Conservation (phyloP, 1,140 invertebrate species). For the Drosophila fuyamai region DNA sequence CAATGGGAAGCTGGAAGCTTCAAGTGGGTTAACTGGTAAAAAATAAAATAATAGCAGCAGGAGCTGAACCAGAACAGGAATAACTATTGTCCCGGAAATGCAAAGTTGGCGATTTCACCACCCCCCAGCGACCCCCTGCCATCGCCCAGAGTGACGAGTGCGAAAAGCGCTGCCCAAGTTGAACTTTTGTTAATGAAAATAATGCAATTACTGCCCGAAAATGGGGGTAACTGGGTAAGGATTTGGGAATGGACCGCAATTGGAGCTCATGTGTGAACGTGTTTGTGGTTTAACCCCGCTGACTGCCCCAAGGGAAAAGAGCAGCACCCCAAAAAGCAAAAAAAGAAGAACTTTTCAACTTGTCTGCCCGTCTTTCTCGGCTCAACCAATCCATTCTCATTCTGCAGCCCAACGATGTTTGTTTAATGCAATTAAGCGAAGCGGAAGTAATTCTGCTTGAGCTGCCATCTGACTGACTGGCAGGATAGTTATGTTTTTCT, state of each 20-base stretch:
- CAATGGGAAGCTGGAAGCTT: slow-evolving; percentile 12
- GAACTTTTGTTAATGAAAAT: slow-evolving; percentile 82
- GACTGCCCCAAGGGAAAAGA: slow-evolving; percentile 23
- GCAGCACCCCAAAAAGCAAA: slow-evolving; percentile 22
- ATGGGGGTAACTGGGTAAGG: background rate
- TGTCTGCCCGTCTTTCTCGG: slow-evolving; percentile 25
- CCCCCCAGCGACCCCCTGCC: slow-evolving; percentile 2
- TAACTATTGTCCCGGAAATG: slow-evolving; percentile 66
- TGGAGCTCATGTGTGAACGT: slow-evolving; percentile 78
- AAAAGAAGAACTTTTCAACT: slow-evolving; percentile 21
- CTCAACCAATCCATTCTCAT: slow-evolving; percentile 35
- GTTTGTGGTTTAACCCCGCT: slow-evolving; percentile 65
- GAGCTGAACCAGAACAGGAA: slow-evolving; percentile 1
- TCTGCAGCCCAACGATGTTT: slow-evolving; percentile 51
- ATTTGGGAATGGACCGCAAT: slow-evolving; percentile 7
- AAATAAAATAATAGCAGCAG: background rate
- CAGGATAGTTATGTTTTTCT: slow-evolving; percentile 38
- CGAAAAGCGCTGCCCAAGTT: slow-evolving; percentile 56
- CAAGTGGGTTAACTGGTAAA: slow-evolving; percentile 11
- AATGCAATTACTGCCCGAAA: slow-evolving; percentile 69
- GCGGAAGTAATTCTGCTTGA: slow-evolving; percentile 67
- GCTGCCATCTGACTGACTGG: slow-evolving; percentile 53
- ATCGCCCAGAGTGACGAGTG: slow-evolving; percentile 47
- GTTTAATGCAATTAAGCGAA: slow-evolving; percentile 78
- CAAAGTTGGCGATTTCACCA: slow-evolving; percentile 44